These are phyloP conservation scores for Manis crassicaudata DNA, from an alignment of 2,797 vertebrate species.

Conservation along the genomic window DNA sequence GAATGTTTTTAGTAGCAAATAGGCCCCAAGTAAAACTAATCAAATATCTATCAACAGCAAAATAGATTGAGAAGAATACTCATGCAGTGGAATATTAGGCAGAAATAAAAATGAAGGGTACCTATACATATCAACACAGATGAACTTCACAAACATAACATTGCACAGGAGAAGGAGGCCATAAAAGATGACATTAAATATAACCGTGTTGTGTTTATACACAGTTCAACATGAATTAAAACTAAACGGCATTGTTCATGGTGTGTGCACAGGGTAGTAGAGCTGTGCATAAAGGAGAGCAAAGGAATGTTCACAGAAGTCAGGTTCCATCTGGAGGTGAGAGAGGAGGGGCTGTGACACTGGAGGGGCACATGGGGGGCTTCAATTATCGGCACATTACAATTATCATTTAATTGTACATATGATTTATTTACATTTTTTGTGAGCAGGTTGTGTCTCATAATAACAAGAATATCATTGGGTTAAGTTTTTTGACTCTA, in stretches of 20 bases:
- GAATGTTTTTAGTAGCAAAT: not conserved
- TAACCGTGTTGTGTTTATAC: not conserved
- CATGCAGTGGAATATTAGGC: not conserved
- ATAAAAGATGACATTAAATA: not conserved
- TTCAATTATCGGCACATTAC: not conserved
- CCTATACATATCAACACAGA: too few species aligned
- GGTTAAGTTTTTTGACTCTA: not conserved
- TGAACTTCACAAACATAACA: not conserved
- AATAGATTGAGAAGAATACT: not conserved
- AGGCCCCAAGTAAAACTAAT: not conserved
- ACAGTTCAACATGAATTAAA: not conserved
- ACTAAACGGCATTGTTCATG: not conserved
- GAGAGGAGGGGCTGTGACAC: too few species aligned
- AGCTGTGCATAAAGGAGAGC: not conserved
- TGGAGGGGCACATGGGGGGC: not conserved
- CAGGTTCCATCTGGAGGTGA: not conserved
- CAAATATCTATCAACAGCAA: too few species aligned
- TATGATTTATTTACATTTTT: not conserved
- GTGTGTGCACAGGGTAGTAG: not conserved
- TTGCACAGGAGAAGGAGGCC: not conserved
- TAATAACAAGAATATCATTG: not conserved
- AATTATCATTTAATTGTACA: not conserved
- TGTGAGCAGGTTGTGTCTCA: not conserved
- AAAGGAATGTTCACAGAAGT: not conserved
- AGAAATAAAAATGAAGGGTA: not conserved